Percentiles rank a stretch among this genome's conserved stretches.
These are phyloP conservation scores for Mormyrops attenuatus DNA, from an alignment of 2,797 vertebrate genomes.

Conservation along the genomic window DNA sequence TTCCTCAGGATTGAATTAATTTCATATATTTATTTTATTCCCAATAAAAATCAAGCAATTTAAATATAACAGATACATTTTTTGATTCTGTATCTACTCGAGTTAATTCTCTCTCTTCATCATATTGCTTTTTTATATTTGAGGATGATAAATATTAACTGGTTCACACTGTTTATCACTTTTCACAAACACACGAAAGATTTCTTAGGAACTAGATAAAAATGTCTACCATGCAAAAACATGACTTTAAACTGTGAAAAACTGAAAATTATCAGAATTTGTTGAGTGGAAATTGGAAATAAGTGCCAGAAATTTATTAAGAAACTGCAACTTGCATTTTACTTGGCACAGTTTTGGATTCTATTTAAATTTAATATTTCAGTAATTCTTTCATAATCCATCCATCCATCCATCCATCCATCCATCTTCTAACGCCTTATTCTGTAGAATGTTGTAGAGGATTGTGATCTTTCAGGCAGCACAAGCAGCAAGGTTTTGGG, in stretches of 20 bases:
- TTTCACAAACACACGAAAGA: neutral
- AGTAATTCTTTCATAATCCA: neutral
- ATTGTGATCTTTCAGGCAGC: neutral
- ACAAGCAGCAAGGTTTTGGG: neutral
- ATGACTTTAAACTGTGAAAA: neutral
- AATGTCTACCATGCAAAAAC: slow-evolving; percentile 3
- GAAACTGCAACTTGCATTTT: neutral
- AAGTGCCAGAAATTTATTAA: neutral
- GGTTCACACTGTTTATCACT: neutral
- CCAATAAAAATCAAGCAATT: neutral
- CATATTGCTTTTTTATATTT: neutral
- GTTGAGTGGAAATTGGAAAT: neutral
- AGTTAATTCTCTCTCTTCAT: neutral
- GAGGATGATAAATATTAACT: slow-evolving; percentile 5
- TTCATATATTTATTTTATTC: slow-evolving; percentile 17
- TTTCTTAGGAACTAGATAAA: neutral
- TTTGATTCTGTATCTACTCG: neutral
- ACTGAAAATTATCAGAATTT: neutral
- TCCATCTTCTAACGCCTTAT: neutral
- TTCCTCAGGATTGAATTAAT: slow-evolving; percentile 13
- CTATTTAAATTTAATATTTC: neutral
- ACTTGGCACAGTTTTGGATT: neutral
- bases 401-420: neutral
- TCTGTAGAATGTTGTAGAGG: too few species aligned
- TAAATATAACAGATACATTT: slow-evolving; percentile 9